Conservation (phyloP, 2,888 invertebrate species). For the Sussaba pulchella region DNA sequence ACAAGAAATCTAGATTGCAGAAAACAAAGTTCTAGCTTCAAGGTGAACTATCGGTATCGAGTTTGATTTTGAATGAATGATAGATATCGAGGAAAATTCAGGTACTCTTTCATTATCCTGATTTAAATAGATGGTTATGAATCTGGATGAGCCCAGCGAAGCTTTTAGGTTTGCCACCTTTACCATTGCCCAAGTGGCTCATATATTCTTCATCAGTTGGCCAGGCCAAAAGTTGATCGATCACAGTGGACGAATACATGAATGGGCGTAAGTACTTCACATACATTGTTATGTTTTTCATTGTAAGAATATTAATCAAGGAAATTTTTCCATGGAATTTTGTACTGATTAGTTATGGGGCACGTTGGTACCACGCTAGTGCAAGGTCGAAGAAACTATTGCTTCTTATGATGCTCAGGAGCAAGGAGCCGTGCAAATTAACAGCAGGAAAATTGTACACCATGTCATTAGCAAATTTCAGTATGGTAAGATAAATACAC, state of each 20-base stretch:
- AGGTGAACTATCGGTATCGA: too few relatives aligned
- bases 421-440: constrained; percentile 56
- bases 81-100: too few relatives aligned
- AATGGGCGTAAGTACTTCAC: constrained; percentile 43
- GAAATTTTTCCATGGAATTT: too few relatives aligned
- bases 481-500: constrained; percentile 59
- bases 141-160: constrained; percentile 51
- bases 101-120: too few relatives aligned
- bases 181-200: constrained; percentile 50
- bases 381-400: constrained; percentile 47
- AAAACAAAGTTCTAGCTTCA: too few relatives aligned
- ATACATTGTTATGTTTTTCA: too few relatives aligned
- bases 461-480: constrained; percentile 61
- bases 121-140: constrained; percentile 51
- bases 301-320: not conserved
- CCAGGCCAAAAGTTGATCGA: constrained; percentile 60
- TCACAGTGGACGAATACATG: constrained; percentile 50
- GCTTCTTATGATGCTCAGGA: constrained; percentile 61
- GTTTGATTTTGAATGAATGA: not conserved
- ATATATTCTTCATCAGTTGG: constrained; percentile 60
- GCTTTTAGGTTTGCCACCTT: constrained; percentile 51
- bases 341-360: constrained; percentile 56
- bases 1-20: too few relatives aligned
- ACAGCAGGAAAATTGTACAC: constrained; percentile 57
- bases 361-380: constrained; percentile 53